Evolutionary conservation across 2,888 invertebrate genomes (phyloP).

Genomic region (Plebejus anna): DNA sequence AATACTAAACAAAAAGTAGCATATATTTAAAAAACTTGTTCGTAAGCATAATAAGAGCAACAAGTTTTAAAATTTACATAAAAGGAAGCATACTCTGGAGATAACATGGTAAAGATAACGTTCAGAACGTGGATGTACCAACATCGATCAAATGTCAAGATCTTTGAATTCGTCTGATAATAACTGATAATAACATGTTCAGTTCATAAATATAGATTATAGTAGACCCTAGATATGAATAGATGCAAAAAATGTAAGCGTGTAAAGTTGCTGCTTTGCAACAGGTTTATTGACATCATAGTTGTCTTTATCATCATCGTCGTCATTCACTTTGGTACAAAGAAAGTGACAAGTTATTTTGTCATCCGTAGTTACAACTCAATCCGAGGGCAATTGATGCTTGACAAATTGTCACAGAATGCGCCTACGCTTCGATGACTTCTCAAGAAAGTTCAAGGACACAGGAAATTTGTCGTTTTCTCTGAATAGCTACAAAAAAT

Average conservation of each 20-base stretch:
- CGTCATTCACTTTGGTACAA: background rate
- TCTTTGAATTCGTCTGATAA: conserved; percentile 26
- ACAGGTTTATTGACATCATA: background rate
- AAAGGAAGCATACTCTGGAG: background rate
- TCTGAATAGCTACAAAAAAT: background rate
- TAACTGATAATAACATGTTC: conserved; percentile 21
- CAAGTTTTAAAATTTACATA: conserved; percentile 5
- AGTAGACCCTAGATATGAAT: background rate
- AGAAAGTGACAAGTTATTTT: background rate
- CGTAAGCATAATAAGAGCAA: background rate
- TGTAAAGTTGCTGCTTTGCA: background rate
- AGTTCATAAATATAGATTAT: conserved; percentile 3
- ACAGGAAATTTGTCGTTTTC: conserved; percentile 2
- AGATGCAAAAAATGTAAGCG: background rate
- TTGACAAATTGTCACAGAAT: conserved; percentile 13
- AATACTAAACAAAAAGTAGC: too few species aligned
- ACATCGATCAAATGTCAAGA: conserved; percentile 32
- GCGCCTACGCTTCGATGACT: conserved; percentile 11
- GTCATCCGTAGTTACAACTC: background rate
- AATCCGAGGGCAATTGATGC: background rate
- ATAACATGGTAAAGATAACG: conserved; percentile 14
- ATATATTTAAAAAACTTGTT: too few species aligned
- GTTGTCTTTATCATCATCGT: background rate
- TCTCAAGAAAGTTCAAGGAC: conserved; percentile 16
- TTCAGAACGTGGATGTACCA: conserved; percentile 5